phyloP scores from a whole-genome alignment of 2,113 vertebrate genomes.

The Lethenteron reissneri region DNA sequence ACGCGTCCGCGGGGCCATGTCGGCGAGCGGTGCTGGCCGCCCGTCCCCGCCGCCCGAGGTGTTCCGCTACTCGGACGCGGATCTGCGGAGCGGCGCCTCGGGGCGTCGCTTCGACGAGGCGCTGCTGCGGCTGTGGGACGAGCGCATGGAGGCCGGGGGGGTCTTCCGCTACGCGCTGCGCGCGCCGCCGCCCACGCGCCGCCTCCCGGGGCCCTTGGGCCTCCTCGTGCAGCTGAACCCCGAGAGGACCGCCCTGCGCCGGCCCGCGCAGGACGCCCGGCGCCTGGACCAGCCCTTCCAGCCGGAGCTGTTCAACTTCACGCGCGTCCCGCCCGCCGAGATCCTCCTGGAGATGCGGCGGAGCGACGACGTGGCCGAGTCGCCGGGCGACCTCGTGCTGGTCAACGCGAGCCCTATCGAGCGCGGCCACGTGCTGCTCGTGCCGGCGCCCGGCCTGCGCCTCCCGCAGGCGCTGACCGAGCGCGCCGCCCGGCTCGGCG shows the following conservation, averaged over 20 bases:
- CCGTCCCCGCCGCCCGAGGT: too few relatives aligned
- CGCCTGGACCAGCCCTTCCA: constrained; percentile 46
- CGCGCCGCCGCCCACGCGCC: constrained; percentile 27
- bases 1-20: too few relatives aligned
- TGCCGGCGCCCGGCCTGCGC: constrained; percentile 31
- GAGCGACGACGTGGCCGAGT: neutral
- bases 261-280: constrained; percentile 42
- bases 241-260: constrained; percentile 32
- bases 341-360: constrained; percentile 34
- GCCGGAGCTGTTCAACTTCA: constrained; percentile 47
- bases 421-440: constrained; percentile 54
- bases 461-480: constrained; percentile 40
- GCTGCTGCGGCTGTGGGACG: constrained; percentile 32
- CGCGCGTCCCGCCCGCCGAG: constrained; percentile 34
- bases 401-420: constrained; percentile 67
- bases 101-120: constrained; percentile 27
- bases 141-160: constrained; percentile 36
- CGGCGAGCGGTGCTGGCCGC: too few relatives aligned
- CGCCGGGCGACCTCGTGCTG: constrained; percentile 17
- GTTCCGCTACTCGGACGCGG: too few relatives aligned
- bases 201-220: constrained; percentile 29
- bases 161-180: constrained; percentile 49
- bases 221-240: constrained; percentile 58
- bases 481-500: constrained; percentile 18
- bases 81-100: too few relatives aligned